These are phyloP conservation scores for Euleptes europaea DNA, from an alignment of 2,113 vertebrate genomes.

Conservation along the genomic window DNA sequence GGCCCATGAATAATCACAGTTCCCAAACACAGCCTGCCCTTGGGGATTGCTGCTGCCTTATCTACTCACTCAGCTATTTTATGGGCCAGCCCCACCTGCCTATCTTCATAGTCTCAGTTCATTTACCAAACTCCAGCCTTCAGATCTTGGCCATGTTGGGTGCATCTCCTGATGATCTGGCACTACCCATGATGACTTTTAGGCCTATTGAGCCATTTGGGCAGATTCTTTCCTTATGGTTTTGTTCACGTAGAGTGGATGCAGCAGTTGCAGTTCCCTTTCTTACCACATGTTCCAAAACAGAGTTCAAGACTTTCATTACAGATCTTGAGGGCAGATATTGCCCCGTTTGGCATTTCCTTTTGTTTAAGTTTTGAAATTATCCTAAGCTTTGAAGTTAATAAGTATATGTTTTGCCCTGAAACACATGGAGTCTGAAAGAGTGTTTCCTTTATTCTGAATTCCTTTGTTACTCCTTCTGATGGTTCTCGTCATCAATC, in stretches of 20 bases:
- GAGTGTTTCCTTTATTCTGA: not conserved
- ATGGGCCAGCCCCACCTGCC: not conserved
- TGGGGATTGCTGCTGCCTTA: not conserved
- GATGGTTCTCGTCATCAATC: constrained; percentile 53
- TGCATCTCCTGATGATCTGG: not conserved
- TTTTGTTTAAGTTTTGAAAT: not conserved
- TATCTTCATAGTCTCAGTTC: not conserved
- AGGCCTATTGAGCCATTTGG: not conserved
- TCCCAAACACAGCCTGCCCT: too few relatives aligned
- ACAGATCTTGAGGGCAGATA: not conserved
- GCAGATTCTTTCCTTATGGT: not conserved
- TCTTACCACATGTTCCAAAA: not conserved
- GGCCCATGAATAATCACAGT: too few relatives aligned
- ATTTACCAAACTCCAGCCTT: not conserved
- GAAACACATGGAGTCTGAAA: constrained; percentile 46
- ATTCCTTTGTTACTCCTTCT: constrained; percentile 37
- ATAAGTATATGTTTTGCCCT: not conserved
- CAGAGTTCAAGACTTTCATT: not conserved
- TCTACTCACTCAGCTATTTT: not conserved
- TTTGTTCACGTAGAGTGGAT: too few relatives aligned
- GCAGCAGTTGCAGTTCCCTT: not conserved
- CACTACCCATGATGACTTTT: not conserved
- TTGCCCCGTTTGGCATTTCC: not conserved
- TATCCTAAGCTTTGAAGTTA: not conserved
- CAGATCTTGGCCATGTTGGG: not conserved